A percentile compares a stretch with the other conserved stretches of the same genome.
Conservation (phyloP, 1,140 invertebrate genomes). For the Pachypeltis micranthus region DNA sequence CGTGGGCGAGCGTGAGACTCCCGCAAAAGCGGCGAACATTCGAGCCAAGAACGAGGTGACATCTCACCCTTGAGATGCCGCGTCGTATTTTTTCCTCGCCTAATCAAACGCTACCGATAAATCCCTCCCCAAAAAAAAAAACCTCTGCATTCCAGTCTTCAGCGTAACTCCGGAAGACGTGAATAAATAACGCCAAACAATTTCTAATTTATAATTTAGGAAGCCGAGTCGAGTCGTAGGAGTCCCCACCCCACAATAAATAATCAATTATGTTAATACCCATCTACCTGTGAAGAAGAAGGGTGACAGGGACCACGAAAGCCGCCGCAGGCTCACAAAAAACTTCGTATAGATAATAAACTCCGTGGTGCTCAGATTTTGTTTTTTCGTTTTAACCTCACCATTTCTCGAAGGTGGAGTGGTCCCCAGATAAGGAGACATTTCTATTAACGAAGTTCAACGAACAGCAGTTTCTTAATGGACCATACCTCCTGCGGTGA, state of each 20-base stretch:
- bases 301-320: neutral
- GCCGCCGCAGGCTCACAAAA: neutral
- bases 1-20: no score
- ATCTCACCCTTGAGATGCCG: no score
- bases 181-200: conserved; percentile 2
- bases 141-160: neutral
- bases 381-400: neutral
- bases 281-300: neutral
- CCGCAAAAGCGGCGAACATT: no score
- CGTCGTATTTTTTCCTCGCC: neutral
- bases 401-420: neutral
- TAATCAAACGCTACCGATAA: conserved; percentile 1
- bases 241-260: neutral
- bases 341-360: neutral
- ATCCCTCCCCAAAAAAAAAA: no score
- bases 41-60: no score
- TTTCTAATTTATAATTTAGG: neutral
- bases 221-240: neutral
- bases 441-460: neutral
- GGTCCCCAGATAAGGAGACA: neutral
- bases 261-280: conserved; percentile 2
- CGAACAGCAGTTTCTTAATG: neutral
- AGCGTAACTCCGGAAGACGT: conserved; percentile 3
- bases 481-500: no score
- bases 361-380: neutral